These are phyloP conservation scores for Copidosoma floridanum DNA, from an alignment of 1,140 invertebrate species.

Conservation along the genomic window DNA sequence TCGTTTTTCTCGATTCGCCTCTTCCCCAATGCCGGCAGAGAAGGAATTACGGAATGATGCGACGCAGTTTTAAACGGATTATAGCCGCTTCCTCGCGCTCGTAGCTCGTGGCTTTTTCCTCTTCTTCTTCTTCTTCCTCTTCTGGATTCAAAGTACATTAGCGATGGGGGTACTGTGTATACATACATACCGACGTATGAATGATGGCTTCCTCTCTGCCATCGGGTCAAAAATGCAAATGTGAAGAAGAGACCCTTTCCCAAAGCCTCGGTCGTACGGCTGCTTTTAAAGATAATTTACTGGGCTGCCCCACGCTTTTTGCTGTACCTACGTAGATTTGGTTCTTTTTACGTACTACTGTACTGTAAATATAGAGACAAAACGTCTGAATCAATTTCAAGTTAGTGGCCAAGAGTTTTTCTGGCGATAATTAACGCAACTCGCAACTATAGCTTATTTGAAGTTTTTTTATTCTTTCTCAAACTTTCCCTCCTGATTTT, in stretches of 20 bases:
- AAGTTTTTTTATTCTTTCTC: too few relatives aligned
- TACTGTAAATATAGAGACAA: too few relatives aligned
- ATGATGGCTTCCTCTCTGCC: neutral
- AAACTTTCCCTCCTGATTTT: too few relatives aligned
- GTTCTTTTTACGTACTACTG: too few relatives aligned
- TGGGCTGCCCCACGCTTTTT: constrained; percentile 1
- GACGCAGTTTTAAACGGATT: constrained; percentile 42
- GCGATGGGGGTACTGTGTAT: constrained; percentile 1
- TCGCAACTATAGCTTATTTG: too few relatives aligned
- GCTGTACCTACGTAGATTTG: too few relatives aligned
- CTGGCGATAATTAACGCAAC: too few relatives aligned
- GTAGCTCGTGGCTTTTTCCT: neutral
- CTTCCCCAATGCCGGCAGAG: constrained; percentile 1
- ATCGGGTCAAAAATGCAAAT: constrained; percentile 15
- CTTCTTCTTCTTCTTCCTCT: too few relatives aligned
- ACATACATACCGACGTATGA: neutral
- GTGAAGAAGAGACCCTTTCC: neutral
- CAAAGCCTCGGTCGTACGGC: neutral
- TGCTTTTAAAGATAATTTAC: constrained; percentile 26
- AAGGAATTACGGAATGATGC: constrained; percentile 29
- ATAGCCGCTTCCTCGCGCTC: constrained; percentile 25
- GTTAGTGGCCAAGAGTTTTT: constrained; percentile 3
- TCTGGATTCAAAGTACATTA: constrained; percentile 41
- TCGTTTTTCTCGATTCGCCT: neutral
- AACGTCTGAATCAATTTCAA: constrained; percentile 15